Conservation (phyloP, 2,888 invertebrate genomes). For the Heterodera filipjevi region DNA sequence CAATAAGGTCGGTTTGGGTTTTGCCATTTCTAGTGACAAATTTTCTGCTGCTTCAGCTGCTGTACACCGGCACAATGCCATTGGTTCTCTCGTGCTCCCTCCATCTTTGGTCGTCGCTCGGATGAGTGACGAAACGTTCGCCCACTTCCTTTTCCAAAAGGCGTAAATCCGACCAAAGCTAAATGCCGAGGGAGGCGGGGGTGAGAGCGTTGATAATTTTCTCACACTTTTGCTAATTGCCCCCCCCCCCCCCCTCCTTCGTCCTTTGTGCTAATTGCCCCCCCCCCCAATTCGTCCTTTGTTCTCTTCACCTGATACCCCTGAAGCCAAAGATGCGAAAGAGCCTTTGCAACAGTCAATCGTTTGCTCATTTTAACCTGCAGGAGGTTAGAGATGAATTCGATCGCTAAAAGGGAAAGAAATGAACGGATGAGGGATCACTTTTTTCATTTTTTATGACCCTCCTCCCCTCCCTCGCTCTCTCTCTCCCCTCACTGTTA, state of each 20-base stretch:
- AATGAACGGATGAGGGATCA: background rate
- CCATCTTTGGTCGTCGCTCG: constrained; percentile 91
- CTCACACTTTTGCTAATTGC: too few species aligned
- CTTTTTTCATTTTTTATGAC: background rate
- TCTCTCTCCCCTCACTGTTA: too few species aligned
- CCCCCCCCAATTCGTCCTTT: too few species aligned
- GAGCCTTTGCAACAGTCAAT: constrained; percentile 79
- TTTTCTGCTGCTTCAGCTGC: background rate
- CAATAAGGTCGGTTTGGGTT: too few species aligned
- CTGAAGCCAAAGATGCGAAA: constrained; percentile 93
- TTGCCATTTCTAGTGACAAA: too few species aligned
- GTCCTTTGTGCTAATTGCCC: too few species aligned
- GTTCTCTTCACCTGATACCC: constrained; percentile 69
- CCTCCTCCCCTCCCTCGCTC: too few species aligned
- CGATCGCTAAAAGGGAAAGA: constrained; percentile 78
- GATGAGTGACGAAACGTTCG: constrained; percentile 84
- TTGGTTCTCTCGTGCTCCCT: constrained; percentile 71
- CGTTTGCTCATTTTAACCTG: constrained; percentile 76
- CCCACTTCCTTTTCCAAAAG: constrained; percentile 81
- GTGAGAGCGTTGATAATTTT: too few species aligned
- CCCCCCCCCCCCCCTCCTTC: too few species aligned
- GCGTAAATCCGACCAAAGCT: constrained; percentile 91
- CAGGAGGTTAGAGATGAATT: constrained; percentile 92
- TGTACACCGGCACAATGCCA: constrained; percentile 64
- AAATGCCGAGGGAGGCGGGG: background rate